Evolutionary conservation across 2,888 invertebrate genomes (phyloP).

Genomic region (Limnephilus auricula): DNA sequence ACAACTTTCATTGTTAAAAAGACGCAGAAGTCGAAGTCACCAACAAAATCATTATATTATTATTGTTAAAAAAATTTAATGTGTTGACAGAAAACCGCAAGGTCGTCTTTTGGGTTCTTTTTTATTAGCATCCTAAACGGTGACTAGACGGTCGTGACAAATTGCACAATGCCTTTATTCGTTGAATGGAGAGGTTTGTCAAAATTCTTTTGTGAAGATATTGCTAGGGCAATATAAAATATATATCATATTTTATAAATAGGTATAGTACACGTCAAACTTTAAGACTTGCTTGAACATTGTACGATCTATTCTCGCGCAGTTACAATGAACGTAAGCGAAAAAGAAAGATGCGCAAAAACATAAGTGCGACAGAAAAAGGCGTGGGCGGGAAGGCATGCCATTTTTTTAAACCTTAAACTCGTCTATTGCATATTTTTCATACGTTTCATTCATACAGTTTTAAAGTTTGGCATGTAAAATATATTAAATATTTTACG

Average conservation of each 20-base stretch:
- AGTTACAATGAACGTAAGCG: too few relatives aligned
- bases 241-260: not conserved
- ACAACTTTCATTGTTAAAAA: not conserved
- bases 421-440: too few relatives aligned
- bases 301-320: too few relatives aligned
- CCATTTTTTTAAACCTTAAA: too few relatives aligned
- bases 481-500: too few relatives aligned
- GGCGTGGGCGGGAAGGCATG: too few relatives aligned
- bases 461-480: too few relatives aligned
- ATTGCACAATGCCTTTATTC: not conserved
- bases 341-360: too few relatives aligned
- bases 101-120: not conserved
- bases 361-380: too few relatives aligned
- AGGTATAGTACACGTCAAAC: too few relatives aligned
- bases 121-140: not conserved
- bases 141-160: not conserved
- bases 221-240: not conserved
- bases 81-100: not conserved
- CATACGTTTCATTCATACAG: too few relatives aligned
- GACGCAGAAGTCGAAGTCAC: not conserved
- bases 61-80: not conserved
- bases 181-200: not conserved
- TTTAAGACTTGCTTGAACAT: too few relatives aligned
- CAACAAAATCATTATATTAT: not conserved
- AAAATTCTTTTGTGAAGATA: not conserved